phyloP scores from a whole-genome alignment of 2,113 vertebrate species.

The Microcebus jonahi region DNA sequence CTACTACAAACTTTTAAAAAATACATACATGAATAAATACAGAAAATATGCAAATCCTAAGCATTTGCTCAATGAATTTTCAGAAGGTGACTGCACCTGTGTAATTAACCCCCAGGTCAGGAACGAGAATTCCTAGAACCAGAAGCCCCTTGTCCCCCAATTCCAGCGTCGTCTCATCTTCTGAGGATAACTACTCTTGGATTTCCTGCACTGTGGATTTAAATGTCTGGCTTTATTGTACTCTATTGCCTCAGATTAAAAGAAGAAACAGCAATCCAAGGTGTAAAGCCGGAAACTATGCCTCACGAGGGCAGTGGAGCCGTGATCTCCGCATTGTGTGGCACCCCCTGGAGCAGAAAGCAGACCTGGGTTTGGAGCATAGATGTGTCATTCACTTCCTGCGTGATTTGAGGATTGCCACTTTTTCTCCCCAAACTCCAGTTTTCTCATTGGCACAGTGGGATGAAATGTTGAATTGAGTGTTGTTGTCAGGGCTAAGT shows the following conservation, averaged over 20 bases:
- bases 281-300: fast-evolving
- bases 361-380: not conserved
- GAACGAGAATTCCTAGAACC: not conserved
- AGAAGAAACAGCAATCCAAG: not conserved
- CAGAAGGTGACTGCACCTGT: not conserved
- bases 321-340: fast-evolving
- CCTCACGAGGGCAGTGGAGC: not conserved
- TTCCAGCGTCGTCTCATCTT: not conserved
- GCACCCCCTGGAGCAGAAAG: not conserved
- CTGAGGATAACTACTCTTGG: not conserved
- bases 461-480: not conserved
- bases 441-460: not conserved
- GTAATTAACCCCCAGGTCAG: not conserved
- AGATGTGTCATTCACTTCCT: not conserved
- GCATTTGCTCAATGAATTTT: not conserved
- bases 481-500: not conserved
- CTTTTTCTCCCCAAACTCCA: not conserved
- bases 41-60: not conserved
- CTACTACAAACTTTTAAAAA: not conserved
- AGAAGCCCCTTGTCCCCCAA: not conserved
- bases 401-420: not conserved
- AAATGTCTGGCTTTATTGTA: not conserved
- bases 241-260: not conserved
- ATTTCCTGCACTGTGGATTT: not conserved
- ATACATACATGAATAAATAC: not conserved